Percentiles rank a stretch among this genome's conserved stretches.
These are phyloP conservation scores for Centropyge bicolor DNA, from an alignment of 2,797 vertebrate genomes.

Conservation along the genomic window DNA sequence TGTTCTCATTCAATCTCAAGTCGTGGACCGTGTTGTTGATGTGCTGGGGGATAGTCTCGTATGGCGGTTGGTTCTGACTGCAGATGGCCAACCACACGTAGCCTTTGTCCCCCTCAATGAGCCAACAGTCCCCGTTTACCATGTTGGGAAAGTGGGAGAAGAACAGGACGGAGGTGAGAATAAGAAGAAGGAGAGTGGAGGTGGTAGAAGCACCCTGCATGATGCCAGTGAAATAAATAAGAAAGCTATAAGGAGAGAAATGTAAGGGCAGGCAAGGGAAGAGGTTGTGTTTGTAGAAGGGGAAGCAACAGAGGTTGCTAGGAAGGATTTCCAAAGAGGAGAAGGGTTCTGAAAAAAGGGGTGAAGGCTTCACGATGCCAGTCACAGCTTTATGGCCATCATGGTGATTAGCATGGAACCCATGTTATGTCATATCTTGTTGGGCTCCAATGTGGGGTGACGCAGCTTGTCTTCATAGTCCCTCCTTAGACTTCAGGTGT, in stretches of 20 bases:
- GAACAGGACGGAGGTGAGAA: conserved; percentile 79
- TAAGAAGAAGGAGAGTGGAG: conserved; percentile 76
- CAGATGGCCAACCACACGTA: conserved; percentile 99
- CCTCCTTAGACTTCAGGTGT: conserved; percentile 33
- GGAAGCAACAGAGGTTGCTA: conserved; percentile 29
- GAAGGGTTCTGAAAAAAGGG: conserved; percentile 60
- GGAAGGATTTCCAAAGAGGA: conserved; percentile 42
- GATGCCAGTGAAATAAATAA: conserved; percentile 39
- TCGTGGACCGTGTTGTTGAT: conserved; percentile 99
- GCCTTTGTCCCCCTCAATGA: conserved; percentile 98
- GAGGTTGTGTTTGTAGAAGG: conserved; percentile 45
- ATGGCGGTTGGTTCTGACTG: conserved; percentile 99
- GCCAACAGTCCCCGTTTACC: conserved; percentile 94
- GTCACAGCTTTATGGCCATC: conserved; percentile 77
- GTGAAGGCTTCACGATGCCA: conserved; percentile 60
- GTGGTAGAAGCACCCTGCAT: conserved; percentile 68
- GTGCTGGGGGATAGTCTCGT: conserved; percentile 98
- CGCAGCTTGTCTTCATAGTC: conserved; percentile 73
- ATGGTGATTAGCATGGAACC: conserved; percentile 72
- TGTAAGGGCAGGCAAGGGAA: not conserved
- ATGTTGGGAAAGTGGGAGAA: conserved; percentile 74
- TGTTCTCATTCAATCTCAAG: conserved; percentile 97
- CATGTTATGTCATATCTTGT: conserved; percentile 72
- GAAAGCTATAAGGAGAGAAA: conserved; percentile 11
- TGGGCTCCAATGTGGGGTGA: conserved; percentile 53